Percentiles rank a stretch among this genome's conserved stretches.
Conservation (phyloP, 2,888 invertebrate species). For the Brenthis daphne region DNA sequence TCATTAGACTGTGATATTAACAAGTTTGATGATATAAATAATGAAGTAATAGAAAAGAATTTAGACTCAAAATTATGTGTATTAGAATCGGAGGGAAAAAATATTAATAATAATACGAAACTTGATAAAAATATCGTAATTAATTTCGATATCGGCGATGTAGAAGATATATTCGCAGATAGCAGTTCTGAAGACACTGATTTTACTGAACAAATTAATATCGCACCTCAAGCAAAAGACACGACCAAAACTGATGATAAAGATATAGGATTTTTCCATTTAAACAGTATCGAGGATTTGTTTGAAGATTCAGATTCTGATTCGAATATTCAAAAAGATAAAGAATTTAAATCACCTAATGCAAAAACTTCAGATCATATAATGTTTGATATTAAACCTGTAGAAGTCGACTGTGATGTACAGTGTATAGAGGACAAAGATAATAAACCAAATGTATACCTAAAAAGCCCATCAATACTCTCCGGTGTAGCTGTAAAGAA, state of each 20-base stretch:
- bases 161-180: slow-evolving; percentile 66
- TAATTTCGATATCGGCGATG: slow-evolving; percentile 71
- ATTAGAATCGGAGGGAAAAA: slow-evolving; percentile 35
- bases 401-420: neutral
- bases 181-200: slow-evolving; percentile 53
- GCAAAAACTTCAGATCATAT: no score
- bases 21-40: slow-evolving; percentile 28
- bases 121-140: slow-evolving; percentile 42
- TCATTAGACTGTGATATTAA: slow-evolving; percentile 26
- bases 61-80: slow-evolving; percentile 49
- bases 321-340: slow-evolving; percentile 33
- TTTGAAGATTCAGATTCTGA: slow-evolving; percentile 60
- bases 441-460: slow-evolving; percentile 13
- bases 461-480: slow-evolving; percentile 67
- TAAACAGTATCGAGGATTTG: slow-evolving; percentile 75
- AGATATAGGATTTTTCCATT: slow-evolving; percentile 66
- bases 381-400: neutral
- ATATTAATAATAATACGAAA: slow-evolving; percentile 35
- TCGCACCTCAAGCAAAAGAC: slow-evolving; percentile 3
- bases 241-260: slow-evolving; percentile 48
- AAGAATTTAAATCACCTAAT: no score
- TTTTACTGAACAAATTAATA: slow-evolving; percentile 15
- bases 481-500: slow-evolving; percentile 52
- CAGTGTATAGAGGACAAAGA: slow-evolving; percentile 29
- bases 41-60: slow-evolving; percentile 54